These are phyloP conservation scores for Leptonema lineaticorne DNA, from an alignment of 1,140 invertebrate genomes.

Conservation along the genomic window DNA sequence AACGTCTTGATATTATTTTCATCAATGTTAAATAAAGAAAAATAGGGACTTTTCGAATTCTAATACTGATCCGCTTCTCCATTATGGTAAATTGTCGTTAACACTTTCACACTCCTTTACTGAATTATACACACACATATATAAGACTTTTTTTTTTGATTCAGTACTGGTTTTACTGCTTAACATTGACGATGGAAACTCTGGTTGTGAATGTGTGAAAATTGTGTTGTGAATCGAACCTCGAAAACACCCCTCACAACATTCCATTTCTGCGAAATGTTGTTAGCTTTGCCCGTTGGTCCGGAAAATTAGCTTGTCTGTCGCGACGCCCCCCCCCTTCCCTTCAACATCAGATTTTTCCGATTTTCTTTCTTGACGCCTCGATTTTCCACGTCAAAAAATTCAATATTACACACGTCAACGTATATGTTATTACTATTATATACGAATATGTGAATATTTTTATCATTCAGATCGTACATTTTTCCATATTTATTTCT, in stretches of 20 bases:
- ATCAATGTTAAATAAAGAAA: not conserved
- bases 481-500: too few species aligned
- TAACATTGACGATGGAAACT: not conserved
- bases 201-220: not conserved
- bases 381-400: constrained; percentile 19
- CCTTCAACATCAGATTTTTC: constrained; percentile 24
- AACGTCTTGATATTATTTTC: not conserved
- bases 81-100: constrained; percentile 18
- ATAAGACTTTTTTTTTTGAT: not conserved
- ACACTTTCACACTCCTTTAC: not conserved
- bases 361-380: constrained; percentile 22
- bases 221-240: not conserved
- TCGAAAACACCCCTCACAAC: not conserved
- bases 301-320: constrained; percentile 29
- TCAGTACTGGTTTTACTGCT: not conserved
- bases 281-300: constrained; percentile 24
- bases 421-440: not conserved
- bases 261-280: constrained; percentile 6
- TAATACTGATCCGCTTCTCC: constrained; percentile 1
- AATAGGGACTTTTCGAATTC: not conserved
- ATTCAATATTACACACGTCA: too few species aligned
- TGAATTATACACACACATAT: not conserved
- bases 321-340: constrained; percentile 18
- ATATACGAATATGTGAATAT: not conserved
- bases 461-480: too few species aligned